phyloP scores from a whole-genome alignment of 2,888 invertebrate genomes.

The Pseudolycoriella hygida region DNA sequence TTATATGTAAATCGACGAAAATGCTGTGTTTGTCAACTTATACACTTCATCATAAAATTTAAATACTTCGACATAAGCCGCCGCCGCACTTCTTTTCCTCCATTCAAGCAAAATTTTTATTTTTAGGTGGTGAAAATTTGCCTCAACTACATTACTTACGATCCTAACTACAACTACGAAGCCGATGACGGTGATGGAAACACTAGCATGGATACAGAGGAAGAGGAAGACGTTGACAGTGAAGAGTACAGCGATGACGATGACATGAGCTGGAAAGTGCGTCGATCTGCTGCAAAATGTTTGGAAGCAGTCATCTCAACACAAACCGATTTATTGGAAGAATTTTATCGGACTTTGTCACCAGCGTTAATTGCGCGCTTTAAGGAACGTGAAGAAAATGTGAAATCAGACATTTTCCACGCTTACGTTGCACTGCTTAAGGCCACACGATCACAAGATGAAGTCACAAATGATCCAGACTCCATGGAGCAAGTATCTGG shows the following conservation, averaged over 20 bases:
- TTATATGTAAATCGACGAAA: too few species aligned
- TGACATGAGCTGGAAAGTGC: conserved; percentile 98
- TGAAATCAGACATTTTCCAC: conserved; percentile 94
- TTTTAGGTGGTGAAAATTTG: conserved; percentile 68
- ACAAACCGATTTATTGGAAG: conserved; percentile 74
- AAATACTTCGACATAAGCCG: too few species aligned
- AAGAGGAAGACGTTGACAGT: conserved; percentile 61
- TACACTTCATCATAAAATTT: too few species aligned
- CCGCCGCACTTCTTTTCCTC: conserved; percentile 2
- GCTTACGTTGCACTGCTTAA: conserved; percentile 85
- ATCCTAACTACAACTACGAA: conserved; percentile 98
- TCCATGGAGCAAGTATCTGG: conserved; percentile 57
- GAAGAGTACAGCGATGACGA: conserved; percentile 99
- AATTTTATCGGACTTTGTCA: conserved; percentile 76
- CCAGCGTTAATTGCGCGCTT: conserved; percentile 84
- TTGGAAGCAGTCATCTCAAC: conserved; percentile 88
- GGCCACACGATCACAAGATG: conserved; percentile 63
- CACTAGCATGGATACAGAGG: conserved; percentile 55
- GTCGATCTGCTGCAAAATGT: conserved; percentile 94
- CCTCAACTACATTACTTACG: conserved; percentile 81
- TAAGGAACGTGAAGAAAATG: conserved; percentile 97
- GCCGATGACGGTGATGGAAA: conserved; percentile 60
- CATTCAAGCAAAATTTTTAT: conserved; percentile 7
- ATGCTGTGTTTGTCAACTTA: too few species aligned
- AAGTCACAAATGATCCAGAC: conserved; percentile 44